Evolutionary conservation across 2,797 vertebrate genomes (phyloP).

Genomic region (Arctocebus calabarensis): DNA sequence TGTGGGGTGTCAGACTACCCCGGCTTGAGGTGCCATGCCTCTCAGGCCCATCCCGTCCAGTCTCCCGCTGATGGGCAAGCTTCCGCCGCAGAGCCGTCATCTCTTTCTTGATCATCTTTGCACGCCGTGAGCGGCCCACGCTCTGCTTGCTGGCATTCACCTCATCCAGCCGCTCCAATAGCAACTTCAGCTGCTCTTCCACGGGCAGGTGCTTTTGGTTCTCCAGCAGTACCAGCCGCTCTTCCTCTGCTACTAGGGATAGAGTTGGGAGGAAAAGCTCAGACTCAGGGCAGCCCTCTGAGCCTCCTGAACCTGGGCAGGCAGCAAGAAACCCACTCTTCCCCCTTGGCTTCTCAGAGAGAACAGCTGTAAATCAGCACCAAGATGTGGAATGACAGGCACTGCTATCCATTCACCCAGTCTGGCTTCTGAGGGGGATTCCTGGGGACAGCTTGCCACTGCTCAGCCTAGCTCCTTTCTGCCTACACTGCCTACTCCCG

Average conservation of each 20-base stretch:
- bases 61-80: constrained; percentile 95
- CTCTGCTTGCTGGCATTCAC: constrained; percentile 96
- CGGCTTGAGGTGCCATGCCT: constrained; percentile 90
- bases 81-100: constrained; percentile 97
- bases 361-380: constrained; percentile 13
- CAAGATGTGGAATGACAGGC: not conserved
- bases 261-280: constrained; percentile 43
- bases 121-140: constrained; percentile 95
- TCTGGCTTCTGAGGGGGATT: constrained; percentile 40
- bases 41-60: constrained; percentile 88
- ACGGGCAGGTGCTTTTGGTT: constrained; percentile 94
- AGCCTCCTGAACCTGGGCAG: constrained; percentile 40
- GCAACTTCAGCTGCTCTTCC: constrained; percentile 96
- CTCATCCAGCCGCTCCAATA: constrained; percentile 94
- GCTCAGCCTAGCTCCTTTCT: constrained; percentile 62
- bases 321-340: constrained; percentile 56
- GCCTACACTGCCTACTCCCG: constrained; percentile 38
- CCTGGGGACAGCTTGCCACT: constrained; percentile 21
- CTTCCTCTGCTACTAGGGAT: constrained; percentile 86
- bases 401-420: constrained; percentile 33
- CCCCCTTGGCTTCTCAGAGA: constrained; percentile 26
- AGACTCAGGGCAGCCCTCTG: constrained; percentile 1
- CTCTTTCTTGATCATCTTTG: constrained; percentile 98
- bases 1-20: constrained; percentile 86
- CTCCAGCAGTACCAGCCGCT: constrained; percentile 92